These are phyloP conservation scores for Nebria salina DNA, from an alignment of 2,888 invertebrate species.

Conservation along the genomic window DNA sequence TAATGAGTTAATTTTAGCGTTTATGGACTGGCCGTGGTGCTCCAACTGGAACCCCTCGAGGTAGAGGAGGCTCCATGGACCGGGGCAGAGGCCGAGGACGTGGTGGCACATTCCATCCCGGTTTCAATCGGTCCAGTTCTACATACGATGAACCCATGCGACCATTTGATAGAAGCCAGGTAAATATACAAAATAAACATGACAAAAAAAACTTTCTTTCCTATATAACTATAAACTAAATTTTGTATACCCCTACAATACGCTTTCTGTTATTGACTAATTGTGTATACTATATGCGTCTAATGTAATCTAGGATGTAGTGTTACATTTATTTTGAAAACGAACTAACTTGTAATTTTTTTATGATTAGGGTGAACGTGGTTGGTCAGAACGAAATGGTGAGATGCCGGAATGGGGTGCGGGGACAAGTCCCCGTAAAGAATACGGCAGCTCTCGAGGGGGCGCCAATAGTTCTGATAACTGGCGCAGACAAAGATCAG, in stretches of 20 bases:
- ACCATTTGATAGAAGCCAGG: constrained; percentile 44
- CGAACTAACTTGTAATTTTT: background rate
- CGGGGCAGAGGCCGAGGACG: constrained; percentile 60
- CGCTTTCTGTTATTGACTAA: too few relatives aligned
- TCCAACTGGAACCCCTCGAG: constrained; percentile 57
- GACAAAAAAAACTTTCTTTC: too few relatives aligned
- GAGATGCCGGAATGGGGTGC: constrained; percentile 67
- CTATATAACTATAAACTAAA: too few relatives aligned
- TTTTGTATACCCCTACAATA: too few relatives aligned
- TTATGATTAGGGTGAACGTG: constrained; percentile 62
- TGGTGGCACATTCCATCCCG: constrained; percentile 50
- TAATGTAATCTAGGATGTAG: too few relatives aligned
- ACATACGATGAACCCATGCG: constrained; percentile 45
- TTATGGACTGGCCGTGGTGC: constrained; percentile 64
- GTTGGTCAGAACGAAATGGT: constrained; percentile 68
- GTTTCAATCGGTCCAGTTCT: constrained; percentile 47
- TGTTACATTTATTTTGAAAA: too few relatives aligned
- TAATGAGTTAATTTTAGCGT: constrained; percentile 53
- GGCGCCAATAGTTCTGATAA: constrained; percentile 60
- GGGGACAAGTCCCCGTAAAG: constrained; percentile 67
- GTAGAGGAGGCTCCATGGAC: constrained; percentile 64
- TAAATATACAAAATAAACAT: constrained; percentile 18
- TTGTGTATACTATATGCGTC: too few relatives aligned
- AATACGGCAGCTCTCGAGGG: constrained; percentile 62
- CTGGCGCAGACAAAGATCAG: constrained; percentile 65